phyloP scores from a whole-genome alignment of 2,797 vertebrate genomes.

The Scyliorhinus canicula region DNA sequence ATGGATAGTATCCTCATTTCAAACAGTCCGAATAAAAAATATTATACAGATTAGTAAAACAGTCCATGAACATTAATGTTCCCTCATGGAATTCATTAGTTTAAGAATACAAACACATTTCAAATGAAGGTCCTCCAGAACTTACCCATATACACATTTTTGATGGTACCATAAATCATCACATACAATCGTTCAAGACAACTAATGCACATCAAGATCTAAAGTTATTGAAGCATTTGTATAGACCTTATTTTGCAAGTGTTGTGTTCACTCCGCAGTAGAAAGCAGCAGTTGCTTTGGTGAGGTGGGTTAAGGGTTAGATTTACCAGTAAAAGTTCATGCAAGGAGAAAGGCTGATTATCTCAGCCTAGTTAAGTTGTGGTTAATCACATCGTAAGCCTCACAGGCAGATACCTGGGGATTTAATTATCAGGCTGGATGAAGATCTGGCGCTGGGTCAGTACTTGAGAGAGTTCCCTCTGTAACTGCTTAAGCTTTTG shows the following conservation, averaged over 20 bases:
- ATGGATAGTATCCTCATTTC: background rate
- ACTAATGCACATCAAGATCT: background rate
- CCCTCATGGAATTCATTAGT: background rate
- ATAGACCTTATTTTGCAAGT: slow-evolving; percentile 6
- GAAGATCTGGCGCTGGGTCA: slow-evolving; percentile 99
- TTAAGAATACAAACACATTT: background rate
- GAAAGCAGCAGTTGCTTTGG: background rate
- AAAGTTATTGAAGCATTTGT: background rate
- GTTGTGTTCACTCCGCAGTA: background rate
- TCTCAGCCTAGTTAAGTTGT: slow-evolving; percentile 56
- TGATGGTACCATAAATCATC: background rate
- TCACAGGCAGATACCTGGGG: slow-evolving; percentile 76
- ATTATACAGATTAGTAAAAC: background rate
- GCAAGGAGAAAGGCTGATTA: slow-evolving; percentile 40
- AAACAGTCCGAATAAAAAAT: background rate
- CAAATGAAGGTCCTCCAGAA: slow-evolving; percentile 17
- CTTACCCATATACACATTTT: background rate
- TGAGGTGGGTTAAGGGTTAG: slow-evolving; percentile 18
- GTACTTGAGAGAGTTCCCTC: slow-evolving; percentile 96
- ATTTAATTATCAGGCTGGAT: slow-evolving; percentile 88
- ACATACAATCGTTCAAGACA: background rate
- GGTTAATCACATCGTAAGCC: slow-evolving; percentile 46
- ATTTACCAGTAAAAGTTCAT: slow-evolving; percentile 43
- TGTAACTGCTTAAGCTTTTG: slow-evolving; percentile 98
- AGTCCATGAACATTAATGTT: background rate